These are phyloP conservation scores for Siniperca knerii DNA, from an alignment of 2,113 vertebrate genomes.

Conservation along the genomic window DNA sequence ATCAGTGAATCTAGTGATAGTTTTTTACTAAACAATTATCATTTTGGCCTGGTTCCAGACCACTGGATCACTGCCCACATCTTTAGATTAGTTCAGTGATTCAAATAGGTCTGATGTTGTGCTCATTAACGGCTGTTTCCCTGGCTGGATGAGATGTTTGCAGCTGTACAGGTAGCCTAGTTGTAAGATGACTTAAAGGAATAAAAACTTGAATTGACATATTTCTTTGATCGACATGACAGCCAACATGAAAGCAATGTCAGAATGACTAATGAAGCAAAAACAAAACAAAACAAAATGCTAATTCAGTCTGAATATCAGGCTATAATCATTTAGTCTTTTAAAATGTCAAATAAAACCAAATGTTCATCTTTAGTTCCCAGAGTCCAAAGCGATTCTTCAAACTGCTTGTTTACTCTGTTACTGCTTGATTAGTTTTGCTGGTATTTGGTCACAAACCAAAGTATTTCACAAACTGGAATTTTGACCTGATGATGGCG, in stretches of 20 bases:
- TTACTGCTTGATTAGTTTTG: not conserved
- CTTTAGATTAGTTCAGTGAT: not conserved
- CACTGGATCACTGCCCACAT: not conserved
- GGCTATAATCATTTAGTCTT: not conserved
- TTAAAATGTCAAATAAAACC: not conserved
- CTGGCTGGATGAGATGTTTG: not conserved
- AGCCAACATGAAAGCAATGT: not conserved
- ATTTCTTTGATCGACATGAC: not conserved
- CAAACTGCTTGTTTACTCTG: too few species aligned
- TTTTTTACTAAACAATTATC: not conserved
- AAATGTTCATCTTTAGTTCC: too few species aligned
- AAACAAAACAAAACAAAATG: not conserved
- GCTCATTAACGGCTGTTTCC: not conserved
- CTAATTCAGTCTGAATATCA: not conserved
- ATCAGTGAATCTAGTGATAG: not conserved
- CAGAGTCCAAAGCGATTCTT: too few species aligned
- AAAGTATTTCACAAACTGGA: too few species aligned
- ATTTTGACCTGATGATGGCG: too few species aligned
- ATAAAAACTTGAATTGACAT: too few species aligned
- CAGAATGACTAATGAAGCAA: not conserved
- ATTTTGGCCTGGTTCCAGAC: not conserved
- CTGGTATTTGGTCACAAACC: not conserved
- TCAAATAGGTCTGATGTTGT: not conserved
- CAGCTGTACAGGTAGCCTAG: not conserved
- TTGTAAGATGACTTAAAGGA: too few species aligned